These are phyloP conservation scores for Trididemnum clinides DNA, from an alignment of 23 tunicate genomes.

Conservation along the genomic window DNA sequence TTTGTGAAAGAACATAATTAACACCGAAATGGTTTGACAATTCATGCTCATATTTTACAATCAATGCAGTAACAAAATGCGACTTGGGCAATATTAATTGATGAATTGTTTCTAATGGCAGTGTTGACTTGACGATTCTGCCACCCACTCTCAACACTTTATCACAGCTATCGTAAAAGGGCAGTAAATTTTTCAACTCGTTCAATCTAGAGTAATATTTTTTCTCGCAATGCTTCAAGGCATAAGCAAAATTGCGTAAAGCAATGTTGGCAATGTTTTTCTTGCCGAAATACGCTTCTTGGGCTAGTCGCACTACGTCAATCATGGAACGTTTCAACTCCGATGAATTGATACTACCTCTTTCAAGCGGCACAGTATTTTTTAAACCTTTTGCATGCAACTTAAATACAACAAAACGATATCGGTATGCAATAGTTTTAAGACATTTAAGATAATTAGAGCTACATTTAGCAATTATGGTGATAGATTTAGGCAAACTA, in stretches of 20 bases:
- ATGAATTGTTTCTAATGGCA: slow-evolving; percentile 1
- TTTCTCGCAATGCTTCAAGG: neutral
- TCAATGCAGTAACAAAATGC: neutral
- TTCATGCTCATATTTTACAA: neutral
- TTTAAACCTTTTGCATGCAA: neutral
- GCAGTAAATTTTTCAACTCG: neutral
- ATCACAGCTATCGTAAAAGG: neutral
- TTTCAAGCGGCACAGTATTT: neutral
- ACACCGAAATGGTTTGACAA: slow-evolving; percentile 5
- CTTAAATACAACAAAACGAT: neutral
- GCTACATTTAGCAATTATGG: neutral
- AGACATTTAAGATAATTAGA: neutral
- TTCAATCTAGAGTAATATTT: neutral
- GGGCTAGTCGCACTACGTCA: neutral
- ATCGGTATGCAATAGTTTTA: slow-evolving; percentile 14
- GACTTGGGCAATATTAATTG: slow-evolving; percentile 1
- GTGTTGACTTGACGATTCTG: neutral
- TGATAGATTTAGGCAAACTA: neutral
- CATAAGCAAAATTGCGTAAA: neutral
- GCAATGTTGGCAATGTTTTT: neutral
- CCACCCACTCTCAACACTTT: slow-evolving; percentile 13
- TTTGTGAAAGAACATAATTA: slow-evolving; percentile 7
- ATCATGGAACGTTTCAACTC: neutral
- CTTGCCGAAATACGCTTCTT: slow-evolving; percentile 6
- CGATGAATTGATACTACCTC: neutral